A percentile compares a stretch with the other conserved stretches of the same genome.
Conservation (phyloP, 2,797 vertebrate species). For the Oreochromis grahami region DNA sequence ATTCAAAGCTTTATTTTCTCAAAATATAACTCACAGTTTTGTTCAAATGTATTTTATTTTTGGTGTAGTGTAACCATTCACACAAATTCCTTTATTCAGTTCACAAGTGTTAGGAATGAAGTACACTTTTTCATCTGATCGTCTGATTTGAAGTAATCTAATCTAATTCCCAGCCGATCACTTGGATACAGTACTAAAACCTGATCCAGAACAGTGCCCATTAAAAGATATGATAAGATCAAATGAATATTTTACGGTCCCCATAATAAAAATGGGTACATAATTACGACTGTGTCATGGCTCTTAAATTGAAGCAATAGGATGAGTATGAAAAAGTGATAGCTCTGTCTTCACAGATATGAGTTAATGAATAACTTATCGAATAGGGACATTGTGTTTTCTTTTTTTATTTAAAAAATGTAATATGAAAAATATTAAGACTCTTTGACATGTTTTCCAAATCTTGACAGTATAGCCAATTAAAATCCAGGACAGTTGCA, state of each 20-base stretch:
- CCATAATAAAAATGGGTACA: constrained; percentile 18
- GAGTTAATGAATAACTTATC: constrained; percentile 24
- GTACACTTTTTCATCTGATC: neutral
- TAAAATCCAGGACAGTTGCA: too few species aligned
- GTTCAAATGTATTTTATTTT: neutral
- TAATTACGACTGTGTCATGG: constrained; percentile 19
- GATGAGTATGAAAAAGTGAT: constrained; percentile 20
- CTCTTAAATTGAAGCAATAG: constrained; percentile 24
- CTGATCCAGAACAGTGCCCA: neutral
- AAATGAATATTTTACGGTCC: constrained; percentile 32
- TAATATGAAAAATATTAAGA: neutral
- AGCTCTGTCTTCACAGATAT: constrained; percentile 19
- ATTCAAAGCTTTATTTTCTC: neutral
- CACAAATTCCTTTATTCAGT: neutral
- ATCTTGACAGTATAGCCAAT: neutral
- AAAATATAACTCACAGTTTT: neutral
- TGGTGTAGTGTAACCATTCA: neutral
- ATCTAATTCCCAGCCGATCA: neutral
- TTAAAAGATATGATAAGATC: constrained; percentile 3
- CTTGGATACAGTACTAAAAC: neutral
- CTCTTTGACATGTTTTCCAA: neutral
- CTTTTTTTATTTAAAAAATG: too few species aligned
- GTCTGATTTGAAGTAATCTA: neutral
- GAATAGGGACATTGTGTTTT: neutral
- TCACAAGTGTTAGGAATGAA: neutral